Base-by-base conservation (phyloP, 2,888 invertebrate species). In the Zygaena filipendulae region DNA sequence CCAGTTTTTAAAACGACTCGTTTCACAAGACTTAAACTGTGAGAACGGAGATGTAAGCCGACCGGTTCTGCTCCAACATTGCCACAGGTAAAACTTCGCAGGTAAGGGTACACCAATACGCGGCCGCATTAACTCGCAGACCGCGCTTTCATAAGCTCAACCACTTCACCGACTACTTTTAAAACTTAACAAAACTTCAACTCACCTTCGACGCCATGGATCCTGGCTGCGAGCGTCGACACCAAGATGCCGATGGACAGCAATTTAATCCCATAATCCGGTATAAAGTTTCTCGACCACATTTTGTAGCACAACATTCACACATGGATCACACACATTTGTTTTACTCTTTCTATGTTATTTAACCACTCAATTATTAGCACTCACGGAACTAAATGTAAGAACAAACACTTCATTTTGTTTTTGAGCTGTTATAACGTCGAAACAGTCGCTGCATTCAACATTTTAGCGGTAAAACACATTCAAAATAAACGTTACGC, bases 221-320 rank as follows among this genome's bases (percentile, higher is more conserved):
- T 70, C 52, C 75, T 67, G 50, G 75, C 50, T 33, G 70, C 59
- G 59, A 77, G 51, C 49, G 69, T 57, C 50, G 72, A 60, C 63
- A 79, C 53, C 62, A 71, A 41, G 41, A 82, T 57, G 44, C 67
- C 59, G 49, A 77, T 47, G 47, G 62, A 64, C 61, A 80, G 66
- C 71, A 81, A 72, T 71, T 69, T 81, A 83, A 84, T 84, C 83
- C 84, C 83, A 83, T 84, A 84, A 82, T 84, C 84, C 84, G 82
- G 82, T 79, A 71, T 80, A 80, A 81, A 81, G 82, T 84, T 83
- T 75, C 82, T 84, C 81, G 84, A 84, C 84, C 84, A 84, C 85
- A 85, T 85, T 82, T 82, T 84, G 74, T 58, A 68, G 59, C 81
- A 82, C 75, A 75, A 82, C 80, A 81, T 74, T 72, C 71, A 80